Evolutionary conservation across 2,113 vertebrate species (phyloP).

Genomic region (Stictonetta naevosa): DNA sequence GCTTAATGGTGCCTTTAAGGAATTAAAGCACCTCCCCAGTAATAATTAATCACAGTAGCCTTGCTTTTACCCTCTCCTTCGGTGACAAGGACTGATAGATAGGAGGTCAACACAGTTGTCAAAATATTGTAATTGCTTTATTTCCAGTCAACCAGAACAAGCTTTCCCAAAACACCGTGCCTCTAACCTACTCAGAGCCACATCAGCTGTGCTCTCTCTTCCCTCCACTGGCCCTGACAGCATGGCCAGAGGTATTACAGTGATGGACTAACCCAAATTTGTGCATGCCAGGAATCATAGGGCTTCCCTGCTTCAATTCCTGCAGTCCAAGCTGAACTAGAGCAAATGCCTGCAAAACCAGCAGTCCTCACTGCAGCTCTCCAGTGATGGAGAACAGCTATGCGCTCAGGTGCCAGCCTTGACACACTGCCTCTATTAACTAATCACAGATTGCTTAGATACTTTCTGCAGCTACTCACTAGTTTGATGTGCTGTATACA

Average conservation of each 20-base stretch:
- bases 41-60: not conserved
- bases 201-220: not conserved
- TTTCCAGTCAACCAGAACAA: not conserved
- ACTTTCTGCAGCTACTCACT: not conserved
- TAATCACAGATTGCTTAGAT: not conserved
- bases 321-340: not conserved
- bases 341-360: not conserved
- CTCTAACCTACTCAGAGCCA: accelerated
- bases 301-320: not conserved
- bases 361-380: not conserved
- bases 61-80: not conserved
- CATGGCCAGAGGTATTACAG: not conserved
- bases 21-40: not conserved
- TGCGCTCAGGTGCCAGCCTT: not conserved
- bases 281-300: not conserved
- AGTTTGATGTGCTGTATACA: not conserved
- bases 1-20: not conserved
- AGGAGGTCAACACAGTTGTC: not conserved
- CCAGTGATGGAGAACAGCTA: not conserved
- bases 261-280: not conserved
- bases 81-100: not conserved
- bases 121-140: not conserved
- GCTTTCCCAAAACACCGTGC: not conserved
- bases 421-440: not conserved
- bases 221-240: not conserved